Conservation (phyloP, 2,888 invertebrate species). For the Himalopsyche japonica region DNA sequence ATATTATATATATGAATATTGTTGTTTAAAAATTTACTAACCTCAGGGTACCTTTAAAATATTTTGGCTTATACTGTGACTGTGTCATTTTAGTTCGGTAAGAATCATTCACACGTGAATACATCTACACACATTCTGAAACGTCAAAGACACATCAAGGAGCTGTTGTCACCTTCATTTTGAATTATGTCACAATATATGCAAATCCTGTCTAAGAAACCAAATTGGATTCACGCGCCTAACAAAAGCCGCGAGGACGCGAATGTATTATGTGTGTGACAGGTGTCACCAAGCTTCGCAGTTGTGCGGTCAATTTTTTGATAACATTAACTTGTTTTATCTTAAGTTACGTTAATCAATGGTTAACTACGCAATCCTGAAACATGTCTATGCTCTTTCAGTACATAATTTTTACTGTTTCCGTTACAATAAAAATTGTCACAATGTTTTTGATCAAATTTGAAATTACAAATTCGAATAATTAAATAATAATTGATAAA, state of each 20-base stretch:
- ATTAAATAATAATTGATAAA: too few relatives aligned
- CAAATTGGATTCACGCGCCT: conserved; percentile 1
- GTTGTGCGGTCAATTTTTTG: not conserved
- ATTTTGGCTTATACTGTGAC: not conserved
- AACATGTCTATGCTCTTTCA: too few relatives aligned
- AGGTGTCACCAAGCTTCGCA: not conserved
- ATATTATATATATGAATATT: too few relatives aligned
- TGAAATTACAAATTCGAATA: too few relatives aligned
- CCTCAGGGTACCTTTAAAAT: not conserved
- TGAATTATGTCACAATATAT: not conserved
- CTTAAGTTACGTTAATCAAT: too few relatives aligned
- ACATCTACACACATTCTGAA: not conserved
- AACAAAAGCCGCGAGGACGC: not conserved
- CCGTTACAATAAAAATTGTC: too few relatives aligned
- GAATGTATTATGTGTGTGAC: not conserved
- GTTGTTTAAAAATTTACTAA: too few relatives aligned
- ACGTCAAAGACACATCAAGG: not conserved
- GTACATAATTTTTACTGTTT: too few relatives aligned
- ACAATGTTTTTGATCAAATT: too few relatives aligned
- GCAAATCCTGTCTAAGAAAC: not conserved
- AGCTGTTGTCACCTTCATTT: not conserved
- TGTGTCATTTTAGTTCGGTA: not conserved
- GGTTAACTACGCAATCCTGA: too few relatives aligned
- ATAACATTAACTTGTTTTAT: too few relatives aligned
- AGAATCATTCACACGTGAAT: not conserved